A percentile compares a stretch with the other conserved stretches of the same genome.
Evolutionary conservation across 2,113 vertebrate species (phyloP).

Genomic region (Nanger granti): DNA sequence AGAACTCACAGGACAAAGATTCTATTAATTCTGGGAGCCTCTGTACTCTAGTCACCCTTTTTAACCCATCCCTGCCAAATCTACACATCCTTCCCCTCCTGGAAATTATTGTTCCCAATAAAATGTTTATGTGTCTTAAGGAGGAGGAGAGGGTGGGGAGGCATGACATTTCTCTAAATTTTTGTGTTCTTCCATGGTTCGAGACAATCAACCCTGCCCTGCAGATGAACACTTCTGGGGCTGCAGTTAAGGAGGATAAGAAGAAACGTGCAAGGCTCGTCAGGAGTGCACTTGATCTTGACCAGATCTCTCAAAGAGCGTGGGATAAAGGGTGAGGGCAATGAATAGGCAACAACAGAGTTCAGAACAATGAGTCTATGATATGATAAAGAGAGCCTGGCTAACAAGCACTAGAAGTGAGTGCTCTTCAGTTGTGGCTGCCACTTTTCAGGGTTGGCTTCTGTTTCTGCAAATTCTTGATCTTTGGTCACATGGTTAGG

Average conservation of each 20-base stretch:
- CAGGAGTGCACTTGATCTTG: not conserved
- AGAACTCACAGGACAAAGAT: conserved; percentile 40
- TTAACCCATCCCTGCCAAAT: not conserved
- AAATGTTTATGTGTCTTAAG: not conserved
- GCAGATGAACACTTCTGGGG: not conserved
- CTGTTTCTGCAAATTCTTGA: not conserved
- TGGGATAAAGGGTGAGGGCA: not conserved
- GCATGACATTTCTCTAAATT: not conserved
- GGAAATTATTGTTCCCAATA: not conserved
- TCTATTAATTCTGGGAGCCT: conserved; percentile 50
- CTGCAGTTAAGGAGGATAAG: not conserved
- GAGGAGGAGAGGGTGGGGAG: not conserved
- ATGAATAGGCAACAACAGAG: not conserved
- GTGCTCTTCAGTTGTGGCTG: not conserved
- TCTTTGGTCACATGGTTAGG: not conserved
- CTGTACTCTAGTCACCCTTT: conserved; percentile 3
- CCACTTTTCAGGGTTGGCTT: not conserved
- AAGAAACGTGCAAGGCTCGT: not conserved
- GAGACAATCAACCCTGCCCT: not conserved
- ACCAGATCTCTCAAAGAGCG: not conserved
- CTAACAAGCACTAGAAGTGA: not conserved
- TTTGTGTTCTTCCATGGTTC: not conserved
- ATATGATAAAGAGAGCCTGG: not conserved
- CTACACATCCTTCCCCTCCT: not conserved
- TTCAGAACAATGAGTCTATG: not conserved